Percentiles rank a stretch among this genome's conserved stretches.
Evolutionary conservation across 2,888 invertebrate species (phyloP).

Genomic region (Dyspetes luteomarginatus): DNA sequence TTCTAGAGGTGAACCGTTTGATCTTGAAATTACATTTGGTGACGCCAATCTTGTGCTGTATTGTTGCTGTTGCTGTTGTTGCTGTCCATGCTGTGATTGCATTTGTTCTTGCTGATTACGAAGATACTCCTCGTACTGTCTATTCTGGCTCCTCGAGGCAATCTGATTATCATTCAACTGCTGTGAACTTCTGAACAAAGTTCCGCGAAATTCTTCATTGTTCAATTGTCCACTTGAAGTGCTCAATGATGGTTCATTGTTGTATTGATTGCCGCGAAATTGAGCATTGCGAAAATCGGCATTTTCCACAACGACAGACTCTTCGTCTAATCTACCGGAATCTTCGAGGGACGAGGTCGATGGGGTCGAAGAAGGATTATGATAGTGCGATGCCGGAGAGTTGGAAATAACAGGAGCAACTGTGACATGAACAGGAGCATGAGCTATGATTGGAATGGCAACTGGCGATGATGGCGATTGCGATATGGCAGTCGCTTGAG

Average conservation of each 20-base stretch:
- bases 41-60: slow-evolving; percentile 15
- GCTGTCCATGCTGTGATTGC: slow-evolving; percentile 69
- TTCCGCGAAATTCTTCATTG: slow-evolving; percentile 34
- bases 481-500: slow-evolving; percentile 67
- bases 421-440: slow-evolving; percentile 67
- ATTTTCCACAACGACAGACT: slow-evolving; percentile 80
- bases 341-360: slow-evolving; percentile 66
- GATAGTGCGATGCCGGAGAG: slow-evolving; percentile 75
- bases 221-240: slow-evolving; percentile 9
- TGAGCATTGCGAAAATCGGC: slow-evolving; percentile 76
- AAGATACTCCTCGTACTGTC: slow-evolving; percentile 57
- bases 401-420: slow-evolving; percentile 66
- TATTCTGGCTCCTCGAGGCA: slow-evolving; percentile 60
- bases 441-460: slow-evolving; percentile 65
- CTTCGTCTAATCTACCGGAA: slow-evolving; percentile 71
- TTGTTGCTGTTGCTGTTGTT: slow-evolving; percentile 59
- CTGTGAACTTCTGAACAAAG: slow-evolving; percentile 54
- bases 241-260: slow-evolving; percentile 16
- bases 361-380: slow-evolving; percentile 68
- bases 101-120: slow-evolving; percentile 56
- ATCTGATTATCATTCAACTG: slow-evolving; percentile 57
- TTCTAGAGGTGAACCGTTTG: slow-evolving; percentile 71
- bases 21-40: slow-evolving; percentile 69
- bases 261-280: slow-evolving; percentile 60
- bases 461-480: slow-evolving; percentile 64